These are phyloP conservation scores for Brachirus orientalis DNA, from an alignment of 2,113 vertebrate genomes.

Conservation along the genomic window DNA sequence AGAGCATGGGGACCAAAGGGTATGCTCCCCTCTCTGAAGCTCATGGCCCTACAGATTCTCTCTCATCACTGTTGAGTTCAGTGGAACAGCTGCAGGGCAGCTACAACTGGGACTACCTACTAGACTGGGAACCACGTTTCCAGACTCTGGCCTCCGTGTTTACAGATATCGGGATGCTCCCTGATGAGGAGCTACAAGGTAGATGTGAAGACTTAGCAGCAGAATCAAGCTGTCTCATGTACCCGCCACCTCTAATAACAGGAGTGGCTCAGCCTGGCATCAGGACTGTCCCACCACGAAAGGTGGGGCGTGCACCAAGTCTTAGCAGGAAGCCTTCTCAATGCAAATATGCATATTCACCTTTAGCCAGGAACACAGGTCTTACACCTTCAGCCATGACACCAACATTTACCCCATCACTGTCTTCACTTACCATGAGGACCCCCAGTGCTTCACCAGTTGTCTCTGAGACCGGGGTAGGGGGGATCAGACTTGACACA, in stretches of 20 bases:
- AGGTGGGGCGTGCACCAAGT: slow-evolving; percentile 65
- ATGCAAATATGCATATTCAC: slow-evolving; percentile 78
- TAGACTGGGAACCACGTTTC: slow-evolving; percentile 90
- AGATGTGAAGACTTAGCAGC: slow-evolving; percentile 66
- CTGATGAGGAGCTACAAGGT: slow-evolving; percentile 82
- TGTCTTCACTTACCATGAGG: slow-evolving; percentile 85
- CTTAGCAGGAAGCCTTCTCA: slow-evolving; percentile 67
- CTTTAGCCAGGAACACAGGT: slow-evolving; percentile 74
- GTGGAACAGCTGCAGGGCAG: slow-evolving; percentile 69
- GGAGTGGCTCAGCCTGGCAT: slow-evolving; percentile 89
- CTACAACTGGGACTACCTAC: slow-evolving; percentile 83
- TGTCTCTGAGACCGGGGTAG: slow-evolving; percentile 75
- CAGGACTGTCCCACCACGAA: slow-evolving; percentile 86
- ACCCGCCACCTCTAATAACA: slow-evolving; percentile 90
- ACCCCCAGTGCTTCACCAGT: slow-evolving; percentile 83
- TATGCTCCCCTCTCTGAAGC: slow-evolving; percentile 63
- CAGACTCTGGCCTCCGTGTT: slow-evolving; percentile 89
- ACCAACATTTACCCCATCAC: slow-evolving; percentile 87
- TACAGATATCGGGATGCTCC: slow-evolving; percentile 88
- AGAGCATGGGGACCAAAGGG: slow-evolving; percentile 70
- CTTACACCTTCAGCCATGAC: slow-evolving; percentile 83
- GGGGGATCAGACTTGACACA: slow-evolving; percentile 67
- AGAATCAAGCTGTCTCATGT: slow-evolving; percentile 81
- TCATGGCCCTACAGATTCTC: slow-evolving; percentile 64
- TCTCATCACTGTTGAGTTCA: slow-evolving; percentile 68